Evolutionary conservation across 2,113 vertebrate species (phyloP).

Genomic region (Rhabdornis inornatus): DNA sequence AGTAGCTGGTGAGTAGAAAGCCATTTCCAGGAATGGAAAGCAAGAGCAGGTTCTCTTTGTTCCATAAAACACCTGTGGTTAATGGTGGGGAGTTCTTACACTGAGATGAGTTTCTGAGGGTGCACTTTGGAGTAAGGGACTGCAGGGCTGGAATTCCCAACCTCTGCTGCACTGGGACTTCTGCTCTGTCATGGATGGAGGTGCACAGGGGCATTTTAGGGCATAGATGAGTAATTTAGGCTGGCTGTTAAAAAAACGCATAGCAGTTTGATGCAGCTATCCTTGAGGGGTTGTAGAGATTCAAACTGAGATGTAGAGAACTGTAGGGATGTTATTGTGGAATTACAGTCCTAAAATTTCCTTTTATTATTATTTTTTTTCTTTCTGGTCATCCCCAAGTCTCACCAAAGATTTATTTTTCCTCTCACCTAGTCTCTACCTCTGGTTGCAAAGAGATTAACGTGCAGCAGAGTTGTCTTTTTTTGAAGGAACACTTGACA

Average conservation of each 20-base stretch:
- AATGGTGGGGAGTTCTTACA: background rate
- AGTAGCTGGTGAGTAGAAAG: background rate
- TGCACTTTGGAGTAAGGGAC: background rate
- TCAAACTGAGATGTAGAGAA: background rate
- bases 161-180: background rate
- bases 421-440: background rate
- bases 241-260: background rate
- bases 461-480: background rate
- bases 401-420: slow-evolving; percentile 17
- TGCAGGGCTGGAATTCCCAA: background rate
- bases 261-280: background rate
- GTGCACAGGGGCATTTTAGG: background rate
- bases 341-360: background rate
- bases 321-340: background rate
- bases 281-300: background rate
- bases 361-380: background rate
- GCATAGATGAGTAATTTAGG: background rate
- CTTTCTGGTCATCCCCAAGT: background rate
- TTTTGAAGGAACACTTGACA: background rate
- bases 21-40: background rate
- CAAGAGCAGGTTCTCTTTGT: slow-evolving; percentile 54
- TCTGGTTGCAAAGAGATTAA: slow-evolving; percentile 21
- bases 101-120: background rate
- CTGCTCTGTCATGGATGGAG: background rate
- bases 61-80: background rate